These are phyloP conservation scores for Tholera decimalis DNA, from an alignment of 2,888 invertebrate species.

Conservation along the genomic window DNA sequence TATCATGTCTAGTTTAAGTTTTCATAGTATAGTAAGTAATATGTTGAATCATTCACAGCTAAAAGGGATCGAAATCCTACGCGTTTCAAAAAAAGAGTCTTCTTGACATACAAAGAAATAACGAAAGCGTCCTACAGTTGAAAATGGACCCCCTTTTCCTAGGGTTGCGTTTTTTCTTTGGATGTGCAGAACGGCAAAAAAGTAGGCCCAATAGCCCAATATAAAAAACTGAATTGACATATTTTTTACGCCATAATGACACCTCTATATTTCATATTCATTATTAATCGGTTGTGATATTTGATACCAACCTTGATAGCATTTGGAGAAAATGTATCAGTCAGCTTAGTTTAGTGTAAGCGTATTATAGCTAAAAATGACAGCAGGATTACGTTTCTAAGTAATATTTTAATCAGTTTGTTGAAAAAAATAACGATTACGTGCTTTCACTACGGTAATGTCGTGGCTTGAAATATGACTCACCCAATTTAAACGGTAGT, in stretches of 20 bases:
- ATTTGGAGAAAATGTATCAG: neutral
- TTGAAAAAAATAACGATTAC: slow-evolving; percentile 2
- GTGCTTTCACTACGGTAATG: slow-evolving; percentile 33
- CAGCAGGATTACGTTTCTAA: neutral
- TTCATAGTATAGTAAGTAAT: too few relatives aligned
- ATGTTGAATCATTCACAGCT: too few relatives aligned
- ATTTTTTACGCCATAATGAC: neutral
- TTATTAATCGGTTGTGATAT: neutral
- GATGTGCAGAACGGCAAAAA: too few relatives aligned
- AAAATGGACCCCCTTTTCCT: too few relatives aligned
- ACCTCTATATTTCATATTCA: neutral
- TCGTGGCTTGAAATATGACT: slow-evolving; percentile 14
- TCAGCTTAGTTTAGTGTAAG: neutral
- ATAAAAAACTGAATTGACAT: neutral
- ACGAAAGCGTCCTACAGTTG: too few relatives aligned
- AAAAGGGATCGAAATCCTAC: too few relatives aligned
- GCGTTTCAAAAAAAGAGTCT: too few relatives aligned
- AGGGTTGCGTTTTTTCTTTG: too few relatives aligned
- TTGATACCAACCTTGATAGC: neutral
- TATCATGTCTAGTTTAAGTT: too few relatives aligned
- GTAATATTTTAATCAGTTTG: slow-evolving; percentile 12
- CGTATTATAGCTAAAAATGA: neutral
- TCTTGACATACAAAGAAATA: too few relatives aligned
- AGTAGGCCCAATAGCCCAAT: neutral
- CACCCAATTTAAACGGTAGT: slow-evolving; percentile 18